Percentiles rank a stretch among this genome's conserved stretches.
Evolutionary conservation across 1,140 invertebrate species (phyloP).

Genomic region (Conus ventricosus): DNA sequence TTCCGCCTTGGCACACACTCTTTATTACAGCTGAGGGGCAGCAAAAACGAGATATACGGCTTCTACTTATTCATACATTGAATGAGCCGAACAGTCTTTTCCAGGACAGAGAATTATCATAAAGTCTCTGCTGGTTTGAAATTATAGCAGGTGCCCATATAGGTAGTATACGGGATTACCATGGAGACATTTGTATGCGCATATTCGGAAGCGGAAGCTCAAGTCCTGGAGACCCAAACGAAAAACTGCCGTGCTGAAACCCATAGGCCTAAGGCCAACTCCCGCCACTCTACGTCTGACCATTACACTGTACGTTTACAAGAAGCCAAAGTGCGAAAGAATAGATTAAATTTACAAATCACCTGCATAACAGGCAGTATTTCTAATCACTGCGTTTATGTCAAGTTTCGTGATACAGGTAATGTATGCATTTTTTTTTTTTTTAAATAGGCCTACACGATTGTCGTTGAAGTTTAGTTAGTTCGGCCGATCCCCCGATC

Average conservation of each 20-base stretch:
- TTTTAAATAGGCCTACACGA: too few relatives aligned
- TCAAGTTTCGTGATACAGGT: too few relatives aligned
- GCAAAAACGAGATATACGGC: neutral
- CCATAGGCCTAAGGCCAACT: too few relatives aligned
- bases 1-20: neutral
- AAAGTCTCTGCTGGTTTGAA: neutral
- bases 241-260: neutral
- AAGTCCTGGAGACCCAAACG: neutral
- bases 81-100: neutral
- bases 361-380: too few relatives aligned
- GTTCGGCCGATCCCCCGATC: too few relatives aligned
- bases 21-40: neutral
- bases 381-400: too few relatives aligned
- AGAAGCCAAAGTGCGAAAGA: too few relatives aligned
- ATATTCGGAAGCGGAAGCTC: constrained; percentile 46
- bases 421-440: too few relatives aligned
- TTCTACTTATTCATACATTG: neutral
- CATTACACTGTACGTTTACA: too few relatives aligned
- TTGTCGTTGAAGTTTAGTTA: too few relatives aligned
- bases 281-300: neutral
- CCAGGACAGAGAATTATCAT: neutral
- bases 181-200: constrained; percentile 61
- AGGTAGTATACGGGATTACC: constrained; percentile 65
- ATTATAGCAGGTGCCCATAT: neutral
- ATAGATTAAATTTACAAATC: too few relatives aligned